Evolutionary conservation across 2,888 invertebrate species (phyloP).

Genomic region (Habroteleia sp.): DNA sequence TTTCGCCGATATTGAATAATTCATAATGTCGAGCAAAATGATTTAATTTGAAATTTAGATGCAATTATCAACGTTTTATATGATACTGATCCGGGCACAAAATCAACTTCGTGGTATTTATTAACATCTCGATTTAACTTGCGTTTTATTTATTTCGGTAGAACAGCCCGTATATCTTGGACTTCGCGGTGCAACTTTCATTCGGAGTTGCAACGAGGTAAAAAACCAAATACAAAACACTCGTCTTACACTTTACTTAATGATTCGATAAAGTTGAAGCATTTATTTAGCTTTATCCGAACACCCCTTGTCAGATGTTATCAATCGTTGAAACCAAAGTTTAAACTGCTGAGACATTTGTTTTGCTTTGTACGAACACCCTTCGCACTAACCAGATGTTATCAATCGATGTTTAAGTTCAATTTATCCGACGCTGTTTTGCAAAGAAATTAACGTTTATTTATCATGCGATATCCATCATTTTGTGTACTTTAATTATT

Average conservation of each 20-base stretch:
- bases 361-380: constrained; percentile 41
- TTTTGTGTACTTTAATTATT: constrained; percentile 5
- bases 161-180: not conserved
- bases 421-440: constrained; percentile 20
- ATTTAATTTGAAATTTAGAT: constrained; percentile 55
- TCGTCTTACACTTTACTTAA: constrained; percentile 47
- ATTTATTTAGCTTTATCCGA: constrained; percentile 49
- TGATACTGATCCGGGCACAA: constrained; percentile 34
- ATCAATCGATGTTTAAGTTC: constrained; percentile 50
- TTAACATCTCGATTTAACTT: constrained; percentile 20
- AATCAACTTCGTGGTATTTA: constrained; percentile 37
- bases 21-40: constrained; percentile 39
- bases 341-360: constrained; percentile 54
- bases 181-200: not conserved
- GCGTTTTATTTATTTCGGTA: constrained; percentile 18
- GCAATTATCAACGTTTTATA: constrained; percentile 46
- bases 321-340: constrained; percentile 54
- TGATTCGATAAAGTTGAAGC: constrained; percentile 52
- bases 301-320: constrained; percentile 38
- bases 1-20: constrained; percentile 41
- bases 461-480: constrained; percentile 35
- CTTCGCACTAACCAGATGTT: constrained; percentile 36
- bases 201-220: not conserved
- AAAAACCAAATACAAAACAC: constrained; percentile 25
- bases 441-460: constrained; percentile 20